phyloP scores from a whole-genome alignment of 2,113 vertebrate genomes.

The Rutilus rutilus region DNA sequence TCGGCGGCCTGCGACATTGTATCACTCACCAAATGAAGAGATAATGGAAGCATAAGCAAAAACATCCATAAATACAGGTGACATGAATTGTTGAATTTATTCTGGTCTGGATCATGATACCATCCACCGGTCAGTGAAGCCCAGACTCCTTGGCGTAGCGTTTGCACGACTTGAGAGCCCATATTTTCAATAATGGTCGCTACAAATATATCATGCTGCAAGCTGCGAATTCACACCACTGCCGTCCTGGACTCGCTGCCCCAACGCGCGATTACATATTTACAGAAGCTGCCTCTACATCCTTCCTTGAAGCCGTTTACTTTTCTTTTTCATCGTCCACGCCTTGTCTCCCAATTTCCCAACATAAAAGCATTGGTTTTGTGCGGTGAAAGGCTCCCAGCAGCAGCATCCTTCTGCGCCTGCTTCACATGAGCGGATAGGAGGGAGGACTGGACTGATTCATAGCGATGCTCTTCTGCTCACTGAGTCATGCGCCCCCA shows the following conservation, averaged over 20 bases:
- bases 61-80: constrained; percentile 97
- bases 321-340: constrained; percentile 41
- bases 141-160: constrained; percentile 93
- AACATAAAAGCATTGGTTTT: constrained; percentile 11
- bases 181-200: constrained; percentile 74
- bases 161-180: constrained; percentile 88
- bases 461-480: constrained; percentile 11
- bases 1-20: constrained; percentile 22
- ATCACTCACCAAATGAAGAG: constrained; percentile 91
- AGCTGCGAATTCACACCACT: constrained; percentile 44
- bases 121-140: constrained; percentile 94
- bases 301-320: constrained; percentile 16
- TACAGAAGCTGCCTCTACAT: constrained; percentile 15
- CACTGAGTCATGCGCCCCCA: constrained; percentile 28
- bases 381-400: constrained; percentile 16
- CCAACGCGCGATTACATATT: constrained; percentile 51
- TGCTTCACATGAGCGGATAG: constrained; percentile 24
- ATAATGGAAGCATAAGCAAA: constrained; percentile 88
- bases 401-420: constrained; percentile 45
- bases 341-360: constrained; percentile 23
- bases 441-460: constrained; percentile 29
- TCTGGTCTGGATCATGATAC: constrained; percentile 96
- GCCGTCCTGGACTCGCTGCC: constrained; percentile 52
- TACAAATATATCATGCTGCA: constrained; percentile 66
- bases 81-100: constrained; percentile 94